phyloP scores from a whole-genome alignment of 2,113 vertebrate genomes.

The Percina caprodes region DNA sequence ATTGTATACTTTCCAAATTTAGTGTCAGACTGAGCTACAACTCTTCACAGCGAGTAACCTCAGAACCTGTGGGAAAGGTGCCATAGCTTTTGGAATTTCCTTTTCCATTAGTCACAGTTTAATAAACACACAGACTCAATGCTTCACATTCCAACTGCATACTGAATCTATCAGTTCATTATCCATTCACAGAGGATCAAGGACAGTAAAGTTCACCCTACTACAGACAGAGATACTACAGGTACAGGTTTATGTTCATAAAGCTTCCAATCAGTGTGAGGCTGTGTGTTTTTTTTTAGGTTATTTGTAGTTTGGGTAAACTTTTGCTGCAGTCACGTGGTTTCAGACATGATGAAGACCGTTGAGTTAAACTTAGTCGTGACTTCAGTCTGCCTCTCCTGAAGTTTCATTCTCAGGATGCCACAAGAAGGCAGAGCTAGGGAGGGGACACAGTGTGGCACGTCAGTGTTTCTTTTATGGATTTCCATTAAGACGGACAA shows the following conservation, averaged over 20 bases:
- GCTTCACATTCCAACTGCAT: conserved; percentile 32
- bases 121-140: conserved; percentile 39
- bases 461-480: conserved; percentile 6
- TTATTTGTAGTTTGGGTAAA: not conserved
- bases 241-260: not conserved
- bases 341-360: conserved; percentile 49
- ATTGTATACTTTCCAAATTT: conserved; percentile 46
- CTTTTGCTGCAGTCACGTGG: conserved; percentile 23
- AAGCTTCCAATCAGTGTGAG: not conserved
- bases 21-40: conserved; percentile 12
- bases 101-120: conserved; percentile 54
- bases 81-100: conserved; percentile 39
- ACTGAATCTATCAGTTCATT: conserved; percentile 12
- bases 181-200: conserved; percentile 23
- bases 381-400: conserved; percentile 61
- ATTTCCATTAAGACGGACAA: conserved; percentile 10
- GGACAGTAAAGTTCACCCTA: not conserved
- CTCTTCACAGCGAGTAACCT: not conserved
- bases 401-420: conserved; percentile 74
- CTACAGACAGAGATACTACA: not conserved
- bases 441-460: conserved; percentile 31
- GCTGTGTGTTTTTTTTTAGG: not conserved
- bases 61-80: conserved; percentile 41
- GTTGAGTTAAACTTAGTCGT: conserved; percentile 75
- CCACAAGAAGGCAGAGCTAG: conserved; percentile 65